Percentiles rank a stretch among this genome's conserved stretches.
Evolutionary conservation across 1,140 invertebrate species (phyloP).

Genomic region (Zaprionus africanus): DNA sequence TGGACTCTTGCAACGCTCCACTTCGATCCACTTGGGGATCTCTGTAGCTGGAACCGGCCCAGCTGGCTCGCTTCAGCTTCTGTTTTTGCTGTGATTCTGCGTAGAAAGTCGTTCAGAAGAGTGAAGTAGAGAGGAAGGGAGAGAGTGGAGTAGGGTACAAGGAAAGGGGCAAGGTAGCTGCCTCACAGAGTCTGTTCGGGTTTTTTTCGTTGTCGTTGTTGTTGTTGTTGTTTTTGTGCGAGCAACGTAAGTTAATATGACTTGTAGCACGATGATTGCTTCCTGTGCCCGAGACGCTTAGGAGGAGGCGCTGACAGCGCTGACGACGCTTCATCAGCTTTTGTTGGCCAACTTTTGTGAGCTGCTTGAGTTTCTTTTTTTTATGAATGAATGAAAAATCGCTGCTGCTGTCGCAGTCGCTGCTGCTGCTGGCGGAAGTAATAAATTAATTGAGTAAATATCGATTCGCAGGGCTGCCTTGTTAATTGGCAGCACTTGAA

Average conservation of each 20-base stretch:
- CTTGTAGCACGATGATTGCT: conserved; percentile 82
- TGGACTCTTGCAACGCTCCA: conserved; percentile 17
- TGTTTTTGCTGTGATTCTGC: conserved; percentile 76
- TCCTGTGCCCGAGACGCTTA: conserved; percentile 65
- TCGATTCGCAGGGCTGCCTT: conserved; percentile 64
- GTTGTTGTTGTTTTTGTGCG: conserved; percentile 58
- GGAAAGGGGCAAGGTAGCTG: background rate
- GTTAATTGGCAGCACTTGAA: conserved; percentile 77
- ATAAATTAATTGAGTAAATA: conserved; percentile 83
- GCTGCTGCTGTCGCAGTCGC: conserved; percentile 26
- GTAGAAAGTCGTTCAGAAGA: background rate
- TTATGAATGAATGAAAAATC: conserved; percentile 78
- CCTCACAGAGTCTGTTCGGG: background rate
- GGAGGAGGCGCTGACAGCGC: conserved; percentile 63
- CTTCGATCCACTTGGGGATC: conserved; percentile 25
- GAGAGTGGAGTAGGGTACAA: background rate
- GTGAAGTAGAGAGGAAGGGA: no score
- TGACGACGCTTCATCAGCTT: conserved; percentile 66
- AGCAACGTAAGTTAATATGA: conserved; percentile 77
- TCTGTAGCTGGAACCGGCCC: conserved; percentile 43
- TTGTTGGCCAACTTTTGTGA: conserved; percentile 49
- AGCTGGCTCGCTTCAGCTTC: conserved; percentile 61
- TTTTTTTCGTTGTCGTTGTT: conserved; percentile 33
- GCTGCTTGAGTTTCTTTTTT: conserved; percentile 34
- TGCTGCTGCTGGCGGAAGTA: conserved; percentile 70